A percentile compares a stretch with the other conserved stretches of the same genome.
These are phyloP conservation scores for Lysandra coridon DNA, from an alignment of 2,888 invertebrate genomes.

Conservation along the genomic window DNA sequence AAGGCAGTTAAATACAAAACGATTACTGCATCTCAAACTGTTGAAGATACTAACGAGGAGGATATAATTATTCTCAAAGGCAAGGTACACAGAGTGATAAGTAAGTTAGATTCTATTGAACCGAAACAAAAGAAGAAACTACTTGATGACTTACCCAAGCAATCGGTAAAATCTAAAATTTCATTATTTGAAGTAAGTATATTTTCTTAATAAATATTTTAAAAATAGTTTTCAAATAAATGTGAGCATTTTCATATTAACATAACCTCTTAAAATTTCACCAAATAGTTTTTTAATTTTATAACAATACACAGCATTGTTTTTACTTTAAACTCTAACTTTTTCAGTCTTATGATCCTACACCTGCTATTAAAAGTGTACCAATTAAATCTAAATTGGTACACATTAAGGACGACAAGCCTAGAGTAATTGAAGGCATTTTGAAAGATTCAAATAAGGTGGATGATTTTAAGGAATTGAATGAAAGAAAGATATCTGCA, in stretches of 20 bases:
- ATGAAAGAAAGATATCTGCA: not conserved
- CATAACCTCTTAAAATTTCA: too few relatives aligned
- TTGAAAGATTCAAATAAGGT: slow-evolving; percentile 44
- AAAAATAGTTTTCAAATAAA: not conserved
- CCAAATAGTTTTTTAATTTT: too few relatives aligned
- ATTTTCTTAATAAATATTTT: not conserved
- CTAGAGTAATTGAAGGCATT: slow-evolving; percentile 56
- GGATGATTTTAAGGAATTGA: not conserved
- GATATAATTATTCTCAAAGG: slow-evolving; percentile 53
- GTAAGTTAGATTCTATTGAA: slow-evolving; percentile 45
- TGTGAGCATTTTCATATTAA: too few relatives aligned
- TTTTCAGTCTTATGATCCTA: slow-evolving; percentile 23
- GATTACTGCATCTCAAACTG: slow-evolving; percentile 25
- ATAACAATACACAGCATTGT: not conserved
- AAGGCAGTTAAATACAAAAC: slow-evolving; percentile 1
- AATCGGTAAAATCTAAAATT: slow-evolving; percentile 61
- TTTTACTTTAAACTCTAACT: not conserved
- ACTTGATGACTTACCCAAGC: slow-evolving; percentile 50
- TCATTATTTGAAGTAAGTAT: slow-evolving; percentile 68
- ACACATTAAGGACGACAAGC: slow-evolving; percentile 44
- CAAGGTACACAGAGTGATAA: slow-evolving; percentile 57
- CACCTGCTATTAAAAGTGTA: slow-evolving; percentile 38
- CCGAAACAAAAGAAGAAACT: slow-evolving; percentile 41
- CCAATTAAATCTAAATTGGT: slow-evolving; percentile 35
- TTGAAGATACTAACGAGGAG: slow-evolving; percentile 40